Evolutionary conservation across 2,888 invertebrate genomes (phyloP).

Genomic region (Elysia crispata): DNA sequence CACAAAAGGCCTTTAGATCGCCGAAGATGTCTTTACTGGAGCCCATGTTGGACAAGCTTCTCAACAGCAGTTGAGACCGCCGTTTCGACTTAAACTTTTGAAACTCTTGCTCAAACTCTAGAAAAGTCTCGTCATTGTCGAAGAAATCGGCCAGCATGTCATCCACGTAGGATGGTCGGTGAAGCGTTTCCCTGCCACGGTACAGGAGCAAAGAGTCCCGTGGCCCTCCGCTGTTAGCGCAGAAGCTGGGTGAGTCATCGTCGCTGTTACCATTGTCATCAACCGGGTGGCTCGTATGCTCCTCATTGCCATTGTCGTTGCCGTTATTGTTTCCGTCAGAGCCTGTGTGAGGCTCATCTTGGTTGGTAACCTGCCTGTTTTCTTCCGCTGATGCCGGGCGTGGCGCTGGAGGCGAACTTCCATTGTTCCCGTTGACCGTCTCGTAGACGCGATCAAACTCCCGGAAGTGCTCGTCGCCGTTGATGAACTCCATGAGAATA

Average conservation of each 20-base stretch:
- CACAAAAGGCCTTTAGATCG: constrained; percentile 70
- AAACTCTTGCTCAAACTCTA: constrained; percentile 70
- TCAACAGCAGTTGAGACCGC: constrained; percentile 60
- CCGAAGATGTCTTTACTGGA: constrained; percentile 70
- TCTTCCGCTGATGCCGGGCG: constrained; percentile 41
- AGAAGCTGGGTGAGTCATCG: constrained; percentile 39
- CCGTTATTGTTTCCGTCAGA: neutral
- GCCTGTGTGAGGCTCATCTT: neutral
- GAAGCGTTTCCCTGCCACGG: too few relatives aligned
- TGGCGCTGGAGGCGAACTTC: constrained; percentile 33
- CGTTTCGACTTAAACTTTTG: constrained; percentile 66
- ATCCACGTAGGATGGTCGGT: constrained; percentile 45
- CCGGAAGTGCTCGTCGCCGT: constrained; percentile 71
- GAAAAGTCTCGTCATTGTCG: constrained; percentile 70
- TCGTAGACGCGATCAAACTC: constrained; percentile 73
- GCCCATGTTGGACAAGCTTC: constrained; percentile 57
- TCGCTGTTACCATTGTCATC: constrained; percentile 1
- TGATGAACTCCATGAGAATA: constrained; percentile 69
- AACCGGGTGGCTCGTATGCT: neutral
- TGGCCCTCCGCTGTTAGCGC: constrained; percentile 32
- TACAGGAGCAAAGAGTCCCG: neutral
- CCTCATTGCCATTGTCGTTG: neutral
- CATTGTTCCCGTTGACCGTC: constrained; percentile 58
- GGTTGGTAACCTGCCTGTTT: constrained; percentile 2
- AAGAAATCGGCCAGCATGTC: constrained; percentile 71